Evolutionary conservation across 1,140 invertebrate species (phyloP).

Genomic region (Polyergus mexicanus): DNA sequence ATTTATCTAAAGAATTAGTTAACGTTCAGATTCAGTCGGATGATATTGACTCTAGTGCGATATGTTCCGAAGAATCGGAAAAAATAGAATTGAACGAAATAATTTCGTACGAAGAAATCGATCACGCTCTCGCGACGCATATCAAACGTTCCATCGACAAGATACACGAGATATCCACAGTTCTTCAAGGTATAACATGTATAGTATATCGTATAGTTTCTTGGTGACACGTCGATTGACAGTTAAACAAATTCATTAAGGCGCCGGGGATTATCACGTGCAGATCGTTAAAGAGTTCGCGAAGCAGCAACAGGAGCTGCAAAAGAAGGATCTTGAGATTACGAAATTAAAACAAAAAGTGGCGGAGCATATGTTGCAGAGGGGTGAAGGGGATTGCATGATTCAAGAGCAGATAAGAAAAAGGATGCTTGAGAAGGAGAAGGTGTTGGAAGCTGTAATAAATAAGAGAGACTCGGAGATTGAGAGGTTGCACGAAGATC

Average conservation of each 20-base stretch:
- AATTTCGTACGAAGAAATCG: slow-evolving; percentile 63
- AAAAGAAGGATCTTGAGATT: slow-evolving; percentile 67
- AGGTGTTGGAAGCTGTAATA: slow-evolving; percentile 4
- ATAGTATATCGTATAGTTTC: background rate
- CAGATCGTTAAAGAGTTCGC: slow-evolving; percentile 60
- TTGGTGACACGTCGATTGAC: background rate
- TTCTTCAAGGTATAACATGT: slow-evolving; percentile 66
- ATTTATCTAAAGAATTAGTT: slow-evolving; percentile 33
- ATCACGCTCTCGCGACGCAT: slow-evolving; percentile 60
- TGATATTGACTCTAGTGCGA: slow-evolving; percentile 19
- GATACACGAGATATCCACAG: slow-evolving; percentile 56
- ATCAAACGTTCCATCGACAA: slow-evolving; percentile 66
- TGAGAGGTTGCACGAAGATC: slow-evolving; percentile 27
- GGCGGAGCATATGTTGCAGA: slow-evolving; percentile 23
- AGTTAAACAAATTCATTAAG: slow-evolving; percentile 33
- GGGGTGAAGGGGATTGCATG: slow-evolving; percentile 62
- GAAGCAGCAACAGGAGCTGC: slow-evolving; percentile 60
- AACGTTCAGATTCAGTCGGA: slow-evolving; percentile 42
- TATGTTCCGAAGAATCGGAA: slow-evolving; percentile 4
- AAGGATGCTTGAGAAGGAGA: slow-evolving; percentile 34
- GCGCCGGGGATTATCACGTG: slow-evolving; percentile 51
- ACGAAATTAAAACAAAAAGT: slow-evolving; percentile 63
- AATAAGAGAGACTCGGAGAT: slow-evolving; percentile 45
- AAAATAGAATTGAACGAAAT: slow-evolving; percentile 23
- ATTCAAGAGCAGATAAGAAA: slow-evolving; percentile 9